Evolutionary conservation across 2,113 vertebrate species (phyloP).

Genomic region (Poeciliopsis retropinna): DNA sequence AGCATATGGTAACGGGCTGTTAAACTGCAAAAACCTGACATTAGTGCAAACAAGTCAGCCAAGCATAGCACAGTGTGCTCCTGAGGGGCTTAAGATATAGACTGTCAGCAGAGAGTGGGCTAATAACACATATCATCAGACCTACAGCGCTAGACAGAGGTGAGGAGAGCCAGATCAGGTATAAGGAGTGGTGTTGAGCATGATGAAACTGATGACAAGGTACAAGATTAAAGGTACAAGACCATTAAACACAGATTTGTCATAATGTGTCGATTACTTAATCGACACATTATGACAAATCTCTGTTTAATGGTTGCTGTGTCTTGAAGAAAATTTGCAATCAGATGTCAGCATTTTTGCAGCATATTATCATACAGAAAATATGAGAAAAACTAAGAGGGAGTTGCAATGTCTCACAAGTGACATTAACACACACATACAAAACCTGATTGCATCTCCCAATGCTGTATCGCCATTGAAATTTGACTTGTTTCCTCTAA

Average conservation of each 20-base stretch:
- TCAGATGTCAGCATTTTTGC: constrained; percentile 22
- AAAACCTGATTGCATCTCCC: constrained; percentile 6
- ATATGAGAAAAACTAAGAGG: constrained; percentile 6
- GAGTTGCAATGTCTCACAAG: not conserved
- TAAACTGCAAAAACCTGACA: constrained; percentile 80
- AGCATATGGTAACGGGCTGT: constrained; percentile 79
- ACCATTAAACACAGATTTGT: no score
- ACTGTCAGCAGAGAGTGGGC: constrained; percentile 74
- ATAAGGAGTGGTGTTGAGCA: constrained; percentile 38
- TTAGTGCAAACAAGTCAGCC: constrained; percentile 82
- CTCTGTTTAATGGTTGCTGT: not conserved
- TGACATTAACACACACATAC: constrained; percentile 22
- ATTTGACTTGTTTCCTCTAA: constrained; percentile 10
- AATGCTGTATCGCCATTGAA: constrained; percentile 13
- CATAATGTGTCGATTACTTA: no score
- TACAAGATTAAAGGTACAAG: no score
- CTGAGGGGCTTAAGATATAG: constrained; percentile 77
- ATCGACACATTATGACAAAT: constrained; percentile 24
- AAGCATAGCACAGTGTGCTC: constrained; percentile 71
- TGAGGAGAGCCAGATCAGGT: constrained; percentile 33
- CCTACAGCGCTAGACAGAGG: constrained; percentile 44
- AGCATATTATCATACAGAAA: constrained; percentile 3
- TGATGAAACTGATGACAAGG: constrained; percentile 37
- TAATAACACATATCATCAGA: constrained; percentile 71
- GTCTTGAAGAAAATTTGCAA: not conserved